phyloP scores from a whole-genome alignment of 2,113 vertebrate genomes.

The Psephotus haematonotus region DNA sequence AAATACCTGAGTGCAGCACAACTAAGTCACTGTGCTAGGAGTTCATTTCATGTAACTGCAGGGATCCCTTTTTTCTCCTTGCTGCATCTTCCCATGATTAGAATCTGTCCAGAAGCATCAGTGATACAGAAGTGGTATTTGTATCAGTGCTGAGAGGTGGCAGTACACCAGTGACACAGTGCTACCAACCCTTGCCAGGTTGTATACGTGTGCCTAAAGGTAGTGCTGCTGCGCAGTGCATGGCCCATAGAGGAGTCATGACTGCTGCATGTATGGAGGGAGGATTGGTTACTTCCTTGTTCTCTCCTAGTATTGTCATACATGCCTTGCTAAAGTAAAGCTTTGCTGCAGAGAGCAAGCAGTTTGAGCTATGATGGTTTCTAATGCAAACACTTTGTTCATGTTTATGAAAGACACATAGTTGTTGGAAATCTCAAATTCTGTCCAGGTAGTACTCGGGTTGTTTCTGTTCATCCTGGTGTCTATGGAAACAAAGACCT shows the following conservation, averaged over 20 bases:
- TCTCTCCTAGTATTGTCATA: background rate
- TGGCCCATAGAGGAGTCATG: background rate
- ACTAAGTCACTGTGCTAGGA: background rate
- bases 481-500: background rate
- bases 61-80: background rate
- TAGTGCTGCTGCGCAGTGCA: background rate
- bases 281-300: background rate
- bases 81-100: background rate
- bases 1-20: background rate
- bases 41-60: background rate
- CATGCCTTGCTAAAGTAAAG: background rate
- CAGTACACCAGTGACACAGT: background rate
- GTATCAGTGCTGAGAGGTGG: background rate
- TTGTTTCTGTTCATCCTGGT: background rate
- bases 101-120: background rate
- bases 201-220: background rate
- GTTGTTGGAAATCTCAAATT: background rate
- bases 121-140: background rate
- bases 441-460: background rate
- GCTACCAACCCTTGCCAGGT: background rate
- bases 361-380: background rate
- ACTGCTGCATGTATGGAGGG: background rate
- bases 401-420: background rate
- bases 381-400: background rate
- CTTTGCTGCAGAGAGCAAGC: background rate